Evolutionary conservation across 2,113 vertebrate species (phyloP).

Genomic region (Pelecanus crispus): DNA sequence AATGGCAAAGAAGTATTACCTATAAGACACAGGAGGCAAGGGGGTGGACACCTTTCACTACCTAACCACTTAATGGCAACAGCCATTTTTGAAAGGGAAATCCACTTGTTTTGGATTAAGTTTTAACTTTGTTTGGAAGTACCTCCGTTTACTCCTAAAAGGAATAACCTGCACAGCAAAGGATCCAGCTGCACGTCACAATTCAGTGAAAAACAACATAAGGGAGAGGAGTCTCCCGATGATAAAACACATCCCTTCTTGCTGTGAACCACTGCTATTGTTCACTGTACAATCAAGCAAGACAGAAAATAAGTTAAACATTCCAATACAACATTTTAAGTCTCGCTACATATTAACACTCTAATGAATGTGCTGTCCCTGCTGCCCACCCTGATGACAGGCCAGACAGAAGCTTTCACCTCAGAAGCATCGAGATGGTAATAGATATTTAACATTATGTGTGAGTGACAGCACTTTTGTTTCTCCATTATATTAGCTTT

Average conservation of each 20-base stretch:
- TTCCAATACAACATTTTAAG: neutral
- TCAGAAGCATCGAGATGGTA: neutral
- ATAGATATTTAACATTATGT: accelerated
- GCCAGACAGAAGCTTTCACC: neutral
- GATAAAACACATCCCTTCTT: neutral
- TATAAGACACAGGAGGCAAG: accelerated
- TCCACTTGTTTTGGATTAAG: neutral
- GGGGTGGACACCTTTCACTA: neutral
- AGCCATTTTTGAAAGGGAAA: neutral
- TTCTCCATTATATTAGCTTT: neutral
- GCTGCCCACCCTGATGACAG: neutral
- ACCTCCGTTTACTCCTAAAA: neutral
- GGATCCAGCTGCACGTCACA: neutral
- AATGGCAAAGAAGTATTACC: neutral
- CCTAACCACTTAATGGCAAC: neutral
- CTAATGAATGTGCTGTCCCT: neutral
- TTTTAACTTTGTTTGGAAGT: neutral
- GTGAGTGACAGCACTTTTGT: neutral
- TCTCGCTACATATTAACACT: accelerated
- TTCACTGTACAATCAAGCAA: accelerated
- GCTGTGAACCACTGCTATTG: neutral
- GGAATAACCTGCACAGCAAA: neutral
- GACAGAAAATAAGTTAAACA: neutral
- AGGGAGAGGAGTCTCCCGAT: neutral
- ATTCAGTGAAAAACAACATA: neutral